Percentiles rank a stretch among this genome's conserved stretches.
Evolutionary conservation across 2,113 vertebrate species (phyloP).

Genomic region (Lepidothrix coronata): DNA sequence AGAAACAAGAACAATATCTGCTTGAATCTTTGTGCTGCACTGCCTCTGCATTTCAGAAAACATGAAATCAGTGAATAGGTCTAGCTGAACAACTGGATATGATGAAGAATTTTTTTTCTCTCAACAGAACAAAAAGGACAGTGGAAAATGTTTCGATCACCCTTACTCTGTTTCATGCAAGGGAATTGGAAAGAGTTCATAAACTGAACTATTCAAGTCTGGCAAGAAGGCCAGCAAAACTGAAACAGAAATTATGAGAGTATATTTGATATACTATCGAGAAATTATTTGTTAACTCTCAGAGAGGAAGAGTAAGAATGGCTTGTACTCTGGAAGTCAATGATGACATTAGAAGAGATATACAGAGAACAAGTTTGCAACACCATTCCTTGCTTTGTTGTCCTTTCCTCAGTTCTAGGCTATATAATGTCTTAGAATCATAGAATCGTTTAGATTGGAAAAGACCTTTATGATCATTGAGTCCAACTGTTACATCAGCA

Average conservation of each 20-base stretch:
- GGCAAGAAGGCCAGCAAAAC: not conserved
- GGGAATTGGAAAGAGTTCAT: not conserved
- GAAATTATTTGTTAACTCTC: not conserved
- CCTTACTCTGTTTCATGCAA: not conserved
- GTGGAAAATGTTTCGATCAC: not conserved
- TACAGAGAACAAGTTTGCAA: not conserved
- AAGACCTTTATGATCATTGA: not conserved
- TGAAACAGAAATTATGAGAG: not conserved
- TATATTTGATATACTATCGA: not conserved
- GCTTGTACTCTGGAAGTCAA: not conserved
- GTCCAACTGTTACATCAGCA: accelerated
- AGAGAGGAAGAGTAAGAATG: not conserved
- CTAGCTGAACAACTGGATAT: not conserved
- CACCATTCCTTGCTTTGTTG: not conserved
- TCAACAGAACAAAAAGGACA: not conserved
- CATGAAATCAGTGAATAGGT: not conserved
- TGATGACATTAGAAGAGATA: not conserved
- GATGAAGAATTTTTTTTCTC: not conserved
- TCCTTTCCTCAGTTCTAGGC: not conserved
- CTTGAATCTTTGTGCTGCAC: not conserved
- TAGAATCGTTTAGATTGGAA: not conserved
- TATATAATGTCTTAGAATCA: not conserved
- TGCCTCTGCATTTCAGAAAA: not conserved
- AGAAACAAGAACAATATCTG: not conserved
- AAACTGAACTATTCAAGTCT: not conserved